Evolutionary conservation across 2,797 vertebrate genomes (phyloP).

Genomic region (Arrhamphus sclerolepis): DNA sequence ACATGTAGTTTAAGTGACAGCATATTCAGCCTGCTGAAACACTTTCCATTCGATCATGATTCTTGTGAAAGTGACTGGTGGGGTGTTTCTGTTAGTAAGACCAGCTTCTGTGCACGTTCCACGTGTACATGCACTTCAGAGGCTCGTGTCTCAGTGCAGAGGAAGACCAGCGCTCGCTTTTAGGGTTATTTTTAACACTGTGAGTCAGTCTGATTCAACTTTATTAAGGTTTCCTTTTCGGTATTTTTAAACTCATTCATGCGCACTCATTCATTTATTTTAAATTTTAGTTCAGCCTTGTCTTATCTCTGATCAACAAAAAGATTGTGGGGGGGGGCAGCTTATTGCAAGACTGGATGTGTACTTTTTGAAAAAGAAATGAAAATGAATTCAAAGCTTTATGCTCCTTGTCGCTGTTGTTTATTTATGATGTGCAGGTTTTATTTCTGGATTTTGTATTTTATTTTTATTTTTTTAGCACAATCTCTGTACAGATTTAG

Average conservation of each 20-base stretch:
- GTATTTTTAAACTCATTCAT: constrained; percentile 62
- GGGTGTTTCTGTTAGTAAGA: constrained; percentile 22
- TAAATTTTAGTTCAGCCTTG: constrained; percentile 2
- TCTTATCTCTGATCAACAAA: constrained; percentile 20
- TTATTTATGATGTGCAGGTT: constrained; percentile 47
- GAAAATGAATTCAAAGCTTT: constrained; percentile 3
- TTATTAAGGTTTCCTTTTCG: constrained; percentile 56
- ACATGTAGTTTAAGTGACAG: constrained; percentile 31
- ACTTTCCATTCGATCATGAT: constrained; percentile 28
- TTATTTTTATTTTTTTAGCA: neutral
- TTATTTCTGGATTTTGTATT: constrained; percentile 34
- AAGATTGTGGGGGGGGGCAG: too few relatives aligned
- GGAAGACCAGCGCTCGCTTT: constrained; percentile 48
- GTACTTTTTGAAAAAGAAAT: constrained; percentile 1
- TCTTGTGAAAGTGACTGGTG: constrained; percentile 18
- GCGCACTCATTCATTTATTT: constrained; percentile 41
- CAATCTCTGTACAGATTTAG: too few relatives aligned
- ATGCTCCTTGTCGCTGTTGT: constrained; percentile 30
- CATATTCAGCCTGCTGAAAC: constrained; percentile 14
- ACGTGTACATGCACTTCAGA: constrained; percentile 24
- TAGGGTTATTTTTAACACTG: constrained; percentile 64
- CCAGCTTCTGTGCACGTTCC: constrained; percentile 2
- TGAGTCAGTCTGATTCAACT: constrained; percentile 71
- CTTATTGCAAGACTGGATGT: constrained; percentile 1
- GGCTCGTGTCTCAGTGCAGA: constrained; percentile 36